A percentile compares a stretch with the other conserved stretches of the same genome.
These are phyloP conservation scores for Eleginops maclovinus DNA, from an alignment of 2,113 vertebrate genomes.

Conservation along the genomic window DNA sequence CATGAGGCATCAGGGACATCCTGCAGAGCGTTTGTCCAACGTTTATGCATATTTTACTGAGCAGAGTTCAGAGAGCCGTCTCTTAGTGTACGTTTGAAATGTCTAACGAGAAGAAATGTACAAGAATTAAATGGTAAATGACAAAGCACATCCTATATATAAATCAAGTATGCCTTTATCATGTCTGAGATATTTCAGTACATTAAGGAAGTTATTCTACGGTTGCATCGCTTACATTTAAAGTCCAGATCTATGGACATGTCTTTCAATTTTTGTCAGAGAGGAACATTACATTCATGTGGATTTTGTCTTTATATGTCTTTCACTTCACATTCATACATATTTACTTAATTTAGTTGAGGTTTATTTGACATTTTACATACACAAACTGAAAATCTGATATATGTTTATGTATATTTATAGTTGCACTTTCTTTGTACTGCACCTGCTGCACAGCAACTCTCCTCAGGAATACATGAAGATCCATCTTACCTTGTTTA, in stretches of 20 bases:
- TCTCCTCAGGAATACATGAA: not conserved
- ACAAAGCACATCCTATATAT: slow-evolving; percentile 16
- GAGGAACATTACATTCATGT: too few relatives aligned
- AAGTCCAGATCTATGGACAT: too few relatives aligned
- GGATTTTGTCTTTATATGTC: not conserved
- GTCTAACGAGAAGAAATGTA: slow-evolving; percentile 31
- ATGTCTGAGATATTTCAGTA: too few relatives aligned
- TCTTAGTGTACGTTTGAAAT: slow-evolving; percentile 1
- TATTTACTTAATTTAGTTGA: not conserved
- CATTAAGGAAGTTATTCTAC: too few relatives aligned
- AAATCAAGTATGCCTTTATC: too few relatives aligned
- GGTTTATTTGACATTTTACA: not conserved
- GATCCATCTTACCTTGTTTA: not conserved
- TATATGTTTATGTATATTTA: not conserved
- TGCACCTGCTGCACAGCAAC: not conserved
- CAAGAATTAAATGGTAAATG: slow-evolving; percentile 1
- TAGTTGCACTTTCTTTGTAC: not conserved
- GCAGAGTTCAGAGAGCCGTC: slow-evolving; percentile 11
- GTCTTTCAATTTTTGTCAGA: too few relatives aligned
- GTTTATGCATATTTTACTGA: not conserved
- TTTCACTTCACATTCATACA: not conserved
- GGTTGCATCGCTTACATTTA: too few relatives aligned
- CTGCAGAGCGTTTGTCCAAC: not conserved
- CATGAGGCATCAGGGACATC: not conserved
- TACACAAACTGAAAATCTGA: too few relatives aligned